Evolutionary conservation across 1,140 invertebrate species (phyloP).

Genomic region (Teleogryllus occipitalis): DNA sequence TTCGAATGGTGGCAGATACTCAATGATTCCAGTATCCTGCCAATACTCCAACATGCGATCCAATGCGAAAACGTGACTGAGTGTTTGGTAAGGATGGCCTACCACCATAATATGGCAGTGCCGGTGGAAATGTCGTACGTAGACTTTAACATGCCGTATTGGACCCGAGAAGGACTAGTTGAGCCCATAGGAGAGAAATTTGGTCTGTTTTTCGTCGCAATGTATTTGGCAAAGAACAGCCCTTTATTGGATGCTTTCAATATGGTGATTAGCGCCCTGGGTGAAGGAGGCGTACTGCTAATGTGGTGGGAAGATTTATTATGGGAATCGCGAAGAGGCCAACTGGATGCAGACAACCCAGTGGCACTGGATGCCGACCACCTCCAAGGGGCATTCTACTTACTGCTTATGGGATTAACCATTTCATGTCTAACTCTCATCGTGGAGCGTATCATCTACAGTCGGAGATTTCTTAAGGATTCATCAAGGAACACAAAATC

Average conservation of each 20-base stretch:
- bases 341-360: neutral
- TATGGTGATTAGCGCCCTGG: neutral
- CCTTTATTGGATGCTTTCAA: neutral
- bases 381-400: neutral
- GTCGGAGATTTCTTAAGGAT: too few relatives aligned
- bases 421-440: neutral
- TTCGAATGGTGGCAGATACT: neutral
- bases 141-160: neutral
- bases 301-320: neutral
- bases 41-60: neutral
- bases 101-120: neutral
- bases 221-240: neutral
- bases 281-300: neutral
- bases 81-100: neutral
- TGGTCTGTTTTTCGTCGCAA: neutral
- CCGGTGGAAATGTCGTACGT: neutral
- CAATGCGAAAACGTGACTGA: neutral
- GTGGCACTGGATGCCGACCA: neutral
- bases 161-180: neutral
- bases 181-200: neutral
- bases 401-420: neutral
- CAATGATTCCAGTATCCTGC: neutral
- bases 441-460: neutral
- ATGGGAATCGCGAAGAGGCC: neutral
- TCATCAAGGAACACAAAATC: too few relatives aligned